A percentile compares a stretch with the other conserved stretches of the same genome.
These are phyloP conservation scores for Nematostella vectensis DNA, from an alignment of 92 coral and sea anemone genomes.

Conservation along the genomic window DNA sequence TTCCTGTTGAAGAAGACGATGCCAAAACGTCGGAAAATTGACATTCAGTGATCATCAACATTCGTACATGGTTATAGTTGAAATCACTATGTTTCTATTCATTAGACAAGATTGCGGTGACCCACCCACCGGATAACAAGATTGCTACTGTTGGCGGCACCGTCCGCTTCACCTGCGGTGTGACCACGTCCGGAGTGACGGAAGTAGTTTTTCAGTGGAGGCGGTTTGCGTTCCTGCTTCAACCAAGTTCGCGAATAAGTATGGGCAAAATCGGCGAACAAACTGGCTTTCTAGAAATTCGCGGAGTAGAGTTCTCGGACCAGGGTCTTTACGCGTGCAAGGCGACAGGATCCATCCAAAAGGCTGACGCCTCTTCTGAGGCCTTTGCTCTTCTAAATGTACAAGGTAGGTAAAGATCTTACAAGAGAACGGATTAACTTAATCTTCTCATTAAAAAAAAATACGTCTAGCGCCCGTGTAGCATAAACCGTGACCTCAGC, in stretches of 20 bases:
- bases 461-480: too few species aligned
- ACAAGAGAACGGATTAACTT: too few species aligned
- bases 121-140: conserved; percentile 29
- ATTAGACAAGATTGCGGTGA: conserved; percentile 44
- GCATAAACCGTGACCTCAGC: too few species aligned
- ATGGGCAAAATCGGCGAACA: conserved; percentile 36
- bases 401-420: conserved; percentile 63
- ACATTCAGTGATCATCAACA: too few species aligned
- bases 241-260: conserved; percentile 20
- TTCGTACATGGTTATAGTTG: too few species aligned
- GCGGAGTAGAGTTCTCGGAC: conserved; percentile 37
- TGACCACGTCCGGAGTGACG: conserved; percentile 26
- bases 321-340: conserved; percentile 54
- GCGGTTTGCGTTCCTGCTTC: conserved; percentile 24
- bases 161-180: conserved; percentile 55
- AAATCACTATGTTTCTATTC: too few species aligned
- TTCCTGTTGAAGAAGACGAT: too few species aligned
- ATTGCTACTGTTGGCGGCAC: conserved; percentile 29
- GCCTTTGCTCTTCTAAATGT: conserved; percentile 43
- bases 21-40: too few species aligned
- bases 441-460: too few species aligned
- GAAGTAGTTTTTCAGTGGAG: conserved; percentile 65
- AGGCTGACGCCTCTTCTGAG: conserved; percentile 7
- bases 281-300: conserved; percentile 40
- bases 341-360: conserved; percentile 22